Conservation (phyloP, 2,113 vertebrate species). For the Dromaius novaehollandiae region DNA sequence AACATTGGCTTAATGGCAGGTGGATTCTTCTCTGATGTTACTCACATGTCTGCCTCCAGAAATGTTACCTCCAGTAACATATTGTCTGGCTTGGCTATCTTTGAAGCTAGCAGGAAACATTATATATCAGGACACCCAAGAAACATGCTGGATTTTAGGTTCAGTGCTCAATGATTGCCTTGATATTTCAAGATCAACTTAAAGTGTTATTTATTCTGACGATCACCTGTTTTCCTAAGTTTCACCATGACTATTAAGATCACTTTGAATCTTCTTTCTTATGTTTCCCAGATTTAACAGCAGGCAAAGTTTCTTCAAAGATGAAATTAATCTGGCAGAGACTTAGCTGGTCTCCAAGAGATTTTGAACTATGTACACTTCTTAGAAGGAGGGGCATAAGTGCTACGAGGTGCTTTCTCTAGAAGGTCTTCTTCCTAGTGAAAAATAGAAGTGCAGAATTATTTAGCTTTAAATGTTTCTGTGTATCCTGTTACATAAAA, state of each 20-base stretch:
- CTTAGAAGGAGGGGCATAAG: not conserved
- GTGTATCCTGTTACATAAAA: constrained; percentile 65
- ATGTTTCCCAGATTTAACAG: not conserved
- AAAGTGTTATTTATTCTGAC: not conserved
- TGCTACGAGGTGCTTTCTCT: not conserved
- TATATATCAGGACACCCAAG: not conserved
- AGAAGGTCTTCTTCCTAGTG: not conserved
- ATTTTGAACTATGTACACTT: not conserved
- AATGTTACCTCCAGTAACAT: not conserved
- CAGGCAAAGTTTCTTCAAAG: not conserved
- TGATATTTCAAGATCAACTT: not conserved
- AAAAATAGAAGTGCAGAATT: not conserved
- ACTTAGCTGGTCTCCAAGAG: not conserved
- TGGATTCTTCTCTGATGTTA: not conserved
- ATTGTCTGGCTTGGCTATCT: not conserved
- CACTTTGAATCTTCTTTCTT: not conserved
- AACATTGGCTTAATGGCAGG: not conserved
- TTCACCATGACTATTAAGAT: not conserved
- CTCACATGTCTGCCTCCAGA: not conserved
- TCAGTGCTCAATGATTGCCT: not conserved
- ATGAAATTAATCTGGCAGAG: not conserved
- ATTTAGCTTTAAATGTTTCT: constrained; percentile 64
- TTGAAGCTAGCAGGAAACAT: not conserved
- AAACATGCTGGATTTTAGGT: not conserved
- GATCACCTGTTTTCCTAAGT: not conserved